A percentile compares a stretch with the other conserved stretches of the same genome.
These are phyloP conservation scores for Incurvaria masculella DNA, from an alignment of 2,888 invertebrate genomes.

Conservation along the genomic window DNA sequence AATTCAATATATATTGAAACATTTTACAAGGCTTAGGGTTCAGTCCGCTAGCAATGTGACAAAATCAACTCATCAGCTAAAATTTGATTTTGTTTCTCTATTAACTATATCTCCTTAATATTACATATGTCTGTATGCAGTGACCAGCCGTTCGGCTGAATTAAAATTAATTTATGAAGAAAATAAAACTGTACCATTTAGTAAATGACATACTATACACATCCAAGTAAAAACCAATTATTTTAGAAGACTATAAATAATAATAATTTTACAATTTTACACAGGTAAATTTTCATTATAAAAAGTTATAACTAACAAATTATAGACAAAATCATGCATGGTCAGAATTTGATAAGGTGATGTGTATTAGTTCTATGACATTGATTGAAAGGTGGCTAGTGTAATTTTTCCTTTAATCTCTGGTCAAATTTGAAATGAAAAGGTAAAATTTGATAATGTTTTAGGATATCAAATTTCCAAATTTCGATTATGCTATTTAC, in stretches of 20 bases:
- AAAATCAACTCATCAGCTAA: neutral
- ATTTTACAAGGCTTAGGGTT: conserved; percentile 34
- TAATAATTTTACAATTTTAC: neutral
- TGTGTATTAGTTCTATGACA: no score
- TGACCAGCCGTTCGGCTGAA: no score
- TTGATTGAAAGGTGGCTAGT: no score
- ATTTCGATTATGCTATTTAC: no score
- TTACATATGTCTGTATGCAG: neutral
- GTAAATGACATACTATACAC: no score
- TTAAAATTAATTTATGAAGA: no score
- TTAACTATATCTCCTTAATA: neutral
- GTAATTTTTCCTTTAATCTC: no score
- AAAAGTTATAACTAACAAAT: neutral
- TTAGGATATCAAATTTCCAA: no score
- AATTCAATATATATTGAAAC: conserved; percentile 37
- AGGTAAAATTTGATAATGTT: no score
- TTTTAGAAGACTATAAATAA: neutral
- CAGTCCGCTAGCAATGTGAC: conserved; percentile 27
- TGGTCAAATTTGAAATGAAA: no score
- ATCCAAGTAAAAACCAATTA: neutral
- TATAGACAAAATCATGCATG: neutral
- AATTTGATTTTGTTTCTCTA: neutral
- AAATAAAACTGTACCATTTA: no score
- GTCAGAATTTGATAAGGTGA: no score
- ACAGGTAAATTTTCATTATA: neutral